phyloP scores from a whole-genome alignment of 2,797 vertebrate genomes.

The Pseudotriccus pelzelni region DNA sequence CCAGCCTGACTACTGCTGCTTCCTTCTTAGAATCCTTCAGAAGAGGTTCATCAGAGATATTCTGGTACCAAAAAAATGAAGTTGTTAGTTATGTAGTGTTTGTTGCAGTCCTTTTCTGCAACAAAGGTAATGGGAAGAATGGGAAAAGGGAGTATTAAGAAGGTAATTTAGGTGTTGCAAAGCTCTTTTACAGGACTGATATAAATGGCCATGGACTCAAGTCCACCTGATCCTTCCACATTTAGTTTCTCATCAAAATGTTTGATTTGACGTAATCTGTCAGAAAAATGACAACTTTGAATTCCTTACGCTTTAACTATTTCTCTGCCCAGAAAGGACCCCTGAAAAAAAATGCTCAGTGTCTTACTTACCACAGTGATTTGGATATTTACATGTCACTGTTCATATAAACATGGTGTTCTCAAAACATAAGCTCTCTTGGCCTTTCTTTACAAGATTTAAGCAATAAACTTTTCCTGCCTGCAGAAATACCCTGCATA shows the following conservation, averaged over 20 bases:
- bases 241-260: not conserved
- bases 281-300: not conserved
- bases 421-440: not conserved
- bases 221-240: not conserved
- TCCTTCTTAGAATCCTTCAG: not conserved
- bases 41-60: not conserved
- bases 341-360: not conserved
- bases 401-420: fast-evolving
- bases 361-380: not conserved
- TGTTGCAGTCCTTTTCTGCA: not conserved
- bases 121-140: not conserved
- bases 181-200: not conserved
- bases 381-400: not conserved
- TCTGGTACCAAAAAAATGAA: not conserved
- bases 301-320: not conserved
- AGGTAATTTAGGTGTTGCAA: not conserved
- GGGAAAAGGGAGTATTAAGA: not conserved
- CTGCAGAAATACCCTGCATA: not conserved
- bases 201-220: not conserved
- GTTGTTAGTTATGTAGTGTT: not conserved
- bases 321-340: not conserved
- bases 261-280: not conserved
- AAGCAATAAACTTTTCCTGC: not conserved
- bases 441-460: not conserved
- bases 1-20: not conserved